Evolutionary conservation across 64 coral and sea anemone species (phyloP).

Genomic region (Orbicella faveolata): DNA sequence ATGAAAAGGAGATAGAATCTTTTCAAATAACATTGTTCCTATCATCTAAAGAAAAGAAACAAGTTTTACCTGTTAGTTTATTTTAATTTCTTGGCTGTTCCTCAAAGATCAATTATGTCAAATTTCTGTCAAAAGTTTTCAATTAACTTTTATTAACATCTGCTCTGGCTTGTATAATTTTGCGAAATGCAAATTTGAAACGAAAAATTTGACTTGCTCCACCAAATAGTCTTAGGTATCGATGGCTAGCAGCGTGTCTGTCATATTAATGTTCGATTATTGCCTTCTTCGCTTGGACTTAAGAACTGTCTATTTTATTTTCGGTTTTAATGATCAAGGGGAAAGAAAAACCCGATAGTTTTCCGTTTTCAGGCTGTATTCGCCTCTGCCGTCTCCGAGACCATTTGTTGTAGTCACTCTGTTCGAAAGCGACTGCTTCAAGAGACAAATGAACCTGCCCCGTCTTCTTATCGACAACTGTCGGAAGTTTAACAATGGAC

Average conservation of each 20-base stretch:
- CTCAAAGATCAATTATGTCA: slow-evolving; percentile 10
- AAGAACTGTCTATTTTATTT: neutral
- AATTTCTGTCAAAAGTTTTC: neutral
- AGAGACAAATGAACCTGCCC: slow-evolving; percentile 12
- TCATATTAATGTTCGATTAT: neutral
- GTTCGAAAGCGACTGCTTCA: slow-evolving; percentile 9
- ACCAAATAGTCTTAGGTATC: neutral
- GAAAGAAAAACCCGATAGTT: neutral
- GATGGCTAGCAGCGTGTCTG: neutral
- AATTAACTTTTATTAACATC: neutral
- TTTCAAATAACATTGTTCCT: too few relatives aligned
- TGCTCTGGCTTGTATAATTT: neutral
- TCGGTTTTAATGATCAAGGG: neutral
- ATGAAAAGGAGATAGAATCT: too few relatives aligned
- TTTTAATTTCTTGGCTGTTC: neutral
- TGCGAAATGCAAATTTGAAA: neutral
- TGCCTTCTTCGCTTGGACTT: neutral
- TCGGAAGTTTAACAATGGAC: slow-evolving; percentile 22
- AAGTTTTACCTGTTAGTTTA: neutral
- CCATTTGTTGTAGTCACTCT: slow-evolving; percentile 36
- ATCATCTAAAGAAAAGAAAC: neutral
- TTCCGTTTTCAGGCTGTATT: neutral
- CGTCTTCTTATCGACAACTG: slow-evolving; percentile 3
- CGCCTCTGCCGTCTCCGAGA: slow-evolving; percentile 3
- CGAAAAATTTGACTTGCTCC: neutral